phyloP scores from a whole-genome alignment of 1,140 invertebrate species.

The Apocrypta bakeri region DNA sequence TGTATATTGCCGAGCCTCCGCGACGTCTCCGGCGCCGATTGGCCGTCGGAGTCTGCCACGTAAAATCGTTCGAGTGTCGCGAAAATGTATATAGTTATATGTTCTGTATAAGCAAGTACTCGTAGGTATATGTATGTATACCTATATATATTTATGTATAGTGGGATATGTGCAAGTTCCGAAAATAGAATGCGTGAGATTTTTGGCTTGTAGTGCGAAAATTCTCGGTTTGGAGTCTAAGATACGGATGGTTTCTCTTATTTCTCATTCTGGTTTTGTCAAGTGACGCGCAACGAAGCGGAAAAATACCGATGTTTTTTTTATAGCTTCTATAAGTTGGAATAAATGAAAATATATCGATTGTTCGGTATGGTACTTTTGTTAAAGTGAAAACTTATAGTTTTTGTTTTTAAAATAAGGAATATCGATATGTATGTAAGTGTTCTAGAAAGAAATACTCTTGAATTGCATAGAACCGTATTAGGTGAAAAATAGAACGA shows the following conservation, averaged over 20 bases:
- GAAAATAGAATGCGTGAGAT: neutral
- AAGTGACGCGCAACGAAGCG: neutral
- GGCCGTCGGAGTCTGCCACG: neutral
- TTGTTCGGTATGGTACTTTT: no score
- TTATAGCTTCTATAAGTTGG: no score
- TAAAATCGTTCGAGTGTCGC: slow-evolving; percentile 17
- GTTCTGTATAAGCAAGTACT: neutral
- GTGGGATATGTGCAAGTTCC: neutral
- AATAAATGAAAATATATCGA: no score
- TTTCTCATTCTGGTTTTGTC: neutral
- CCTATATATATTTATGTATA: neutral
- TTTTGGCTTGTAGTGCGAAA: neutral
- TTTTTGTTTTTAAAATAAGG: no score
- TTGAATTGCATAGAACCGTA: no score
- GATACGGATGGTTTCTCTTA: neutral
- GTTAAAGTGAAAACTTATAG: no score
- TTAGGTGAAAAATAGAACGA: no score
- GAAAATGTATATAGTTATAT: no score
- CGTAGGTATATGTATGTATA: neutral
- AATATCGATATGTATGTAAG: no score
- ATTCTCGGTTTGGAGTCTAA: no score
- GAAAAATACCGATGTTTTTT: neutral
- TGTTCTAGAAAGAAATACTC: no score
- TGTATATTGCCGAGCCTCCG: slow-evolving; percentile 9
- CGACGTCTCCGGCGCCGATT: slow-evolving; percentile 2